Percentiles rank a stretch among this genome's conserved stretches.
phyloP scores from a whole-genome alignment of 2,888 invertebrate genomes.

The Polydrusus pterygomalis region DNA sequence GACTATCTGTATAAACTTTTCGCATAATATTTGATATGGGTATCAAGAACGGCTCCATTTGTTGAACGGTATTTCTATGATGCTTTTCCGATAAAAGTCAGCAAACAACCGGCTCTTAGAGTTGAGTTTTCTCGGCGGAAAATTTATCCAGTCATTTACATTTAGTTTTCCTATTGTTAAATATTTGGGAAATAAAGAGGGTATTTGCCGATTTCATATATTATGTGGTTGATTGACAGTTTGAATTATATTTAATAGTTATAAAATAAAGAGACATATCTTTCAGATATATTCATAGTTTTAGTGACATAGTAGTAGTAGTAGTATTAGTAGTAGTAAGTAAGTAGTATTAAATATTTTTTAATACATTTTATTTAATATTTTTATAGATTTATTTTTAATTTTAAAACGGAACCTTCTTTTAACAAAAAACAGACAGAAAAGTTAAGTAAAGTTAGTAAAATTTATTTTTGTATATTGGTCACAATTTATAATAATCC shows the following conservation, averaged over 20 bases:
- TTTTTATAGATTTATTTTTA: too few relatives aligned
- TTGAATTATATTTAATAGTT: not conserved
- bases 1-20: slow-evolving; percentile 39
- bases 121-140: slow-evolving; percentile 40
- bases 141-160: slow-evolving; percentile 52
- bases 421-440: too few relatives aligned
- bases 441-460: too few relatives aligned
- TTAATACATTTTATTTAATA: too few relatives aligned
- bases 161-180: slow-evolving; percentile 44
- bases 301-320: too few relatives aligned
- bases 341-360: too few relatives aligned
- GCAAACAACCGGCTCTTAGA: slow-evolving; percentile 46
- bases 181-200: slow-evolving; percentile 21
- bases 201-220: not conserved
- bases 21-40: slow-evolving; percentile 48
- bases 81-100: slow-evolving; percentile 49
- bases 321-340: too few relatives aligned
- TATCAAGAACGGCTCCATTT: slow-evolving; percentile 48
- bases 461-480: too few relatives aligned
- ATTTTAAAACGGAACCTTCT: too few relatives aligned
- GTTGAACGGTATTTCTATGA: slow-evolving; percentile 50
- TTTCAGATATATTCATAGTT: too few relatives aligned
- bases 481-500: too few relatives aligned
- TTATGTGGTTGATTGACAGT: slow-evolving; percentile 7
- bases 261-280: too few relatives aligned